Evolutionary conservation across 2,888 invertebrate genomes (phyloP).

Genomic region (Petrolisthes manimaculis): DNA sequence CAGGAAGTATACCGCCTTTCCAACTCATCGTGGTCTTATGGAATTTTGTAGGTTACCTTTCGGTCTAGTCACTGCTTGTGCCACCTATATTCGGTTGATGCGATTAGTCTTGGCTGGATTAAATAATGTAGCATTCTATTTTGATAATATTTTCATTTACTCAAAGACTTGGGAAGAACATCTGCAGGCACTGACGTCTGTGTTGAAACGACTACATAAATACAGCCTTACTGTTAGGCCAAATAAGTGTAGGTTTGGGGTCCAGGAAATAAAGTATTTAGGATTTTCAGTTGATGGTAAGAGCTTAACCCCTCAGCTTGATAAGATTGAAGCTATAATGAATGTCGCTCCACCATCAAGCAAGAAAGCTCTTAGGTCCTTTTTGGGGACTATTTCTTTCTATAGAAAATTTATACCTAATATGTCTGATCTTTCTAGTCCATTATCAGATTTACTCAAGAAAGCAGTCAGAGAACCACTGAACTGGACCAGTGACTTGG

Average conservation of each 20-base stretch:
- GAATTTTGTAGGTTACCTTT: constrained; percentile 38
- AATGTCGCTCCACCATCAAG: not conserved
- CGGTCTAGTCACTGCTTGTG: constrained; percentile 37
- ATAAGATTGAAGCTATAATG: constrained; percentile 9
- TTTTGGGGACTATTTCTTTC: constrained; percentile 23
- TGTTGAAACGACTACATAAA: not conserved
- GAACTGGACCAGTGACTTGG: not conserved
- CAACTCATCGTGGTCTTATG: constrained; percentile 39
- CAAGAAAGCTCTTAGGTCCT: not conserved
- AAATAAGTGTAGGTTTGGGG: constrained; percentile 35
- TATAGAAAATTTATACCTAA: constrained; percentile 25
- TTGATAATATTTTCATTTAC: constrained; percentile 34
- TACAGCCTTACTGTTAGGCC: constrained; percentile 19
- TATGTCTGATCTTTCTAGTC: not conserved
- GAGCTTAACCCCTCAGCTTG: not conserved
- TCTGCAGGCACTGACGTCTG: not conserved
- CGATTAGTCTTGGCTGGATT: constrained; percentile 22
- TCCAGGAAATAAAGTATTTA: constrained; percentile 1
- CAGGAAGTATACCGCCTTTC: constrained; percentile 15
- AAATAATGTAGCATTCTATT: constrained; percentile 30
- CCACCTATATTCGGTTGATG: constrained; percentile 32
- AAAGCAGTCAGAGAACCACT: constrained; percentile 11
- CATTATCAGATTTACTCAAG: constrained; percentile 10
- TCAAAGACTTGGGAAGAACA: constrained; percentile 18
- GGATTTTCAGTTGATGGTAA: constrained; percentile 13